phyloP scores from a whole-genome alignment of 1,140 invertebrate genomes.

The Sycophila sp. region DNA sequence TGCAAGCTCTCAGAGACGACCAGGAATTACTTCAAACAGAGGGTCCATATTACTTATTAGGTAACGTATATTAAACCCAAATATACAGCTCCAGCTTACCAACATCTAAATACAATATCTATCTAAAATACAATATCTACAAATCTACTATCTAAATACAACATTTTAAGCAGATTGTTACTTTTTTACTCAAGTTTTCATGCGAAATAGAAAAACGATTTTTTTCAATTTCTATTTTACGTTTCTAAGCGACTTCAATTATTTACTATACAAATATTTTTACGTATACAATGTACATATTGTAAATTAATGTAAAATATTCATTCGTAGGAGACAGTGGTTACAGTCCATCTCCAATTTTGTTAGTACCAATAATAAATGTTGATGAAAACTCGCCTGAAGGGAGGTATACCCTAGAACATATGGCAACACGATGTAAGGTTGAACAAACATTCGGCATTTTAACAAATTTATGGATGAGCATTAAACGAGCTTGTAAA shows the following conservation, averaged over 20 bases:
- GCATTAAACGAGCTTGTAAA: background rate
- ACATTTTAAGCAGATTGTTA: no score
- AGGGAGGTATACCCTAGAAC: background rate
- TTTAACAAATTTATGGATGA: background rate
- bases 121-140: no score
- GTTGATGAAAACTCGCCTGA: slow-evolving; percentile 55
- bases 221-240: no score
- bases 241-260: no score
- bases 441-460: background rate
- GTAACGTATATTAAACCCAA: no score
- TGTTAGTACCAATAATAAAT: background rate
- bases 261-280: slow-evolving; percentile 72
- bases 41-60: background rate
- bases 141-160: no score
- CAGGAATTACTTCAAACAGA: no score
- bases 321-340: background rate
- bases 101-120: no score
- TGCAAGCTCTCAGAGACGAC: background rate
- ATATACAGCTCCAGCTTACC: no score
- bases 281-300: no score
- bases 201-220: background rate
- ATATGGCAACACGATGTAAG: background rate
- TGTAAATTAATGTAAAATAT: no score
- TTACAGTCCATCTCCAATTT: background rate
- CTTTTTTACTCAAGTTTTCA: no score